Percentiles rank a stretch among this genome's conserved stretches.
Conservation (phyloP, 2,797 vertebrate species). For the Scyliorhinus canicula region DNA sequence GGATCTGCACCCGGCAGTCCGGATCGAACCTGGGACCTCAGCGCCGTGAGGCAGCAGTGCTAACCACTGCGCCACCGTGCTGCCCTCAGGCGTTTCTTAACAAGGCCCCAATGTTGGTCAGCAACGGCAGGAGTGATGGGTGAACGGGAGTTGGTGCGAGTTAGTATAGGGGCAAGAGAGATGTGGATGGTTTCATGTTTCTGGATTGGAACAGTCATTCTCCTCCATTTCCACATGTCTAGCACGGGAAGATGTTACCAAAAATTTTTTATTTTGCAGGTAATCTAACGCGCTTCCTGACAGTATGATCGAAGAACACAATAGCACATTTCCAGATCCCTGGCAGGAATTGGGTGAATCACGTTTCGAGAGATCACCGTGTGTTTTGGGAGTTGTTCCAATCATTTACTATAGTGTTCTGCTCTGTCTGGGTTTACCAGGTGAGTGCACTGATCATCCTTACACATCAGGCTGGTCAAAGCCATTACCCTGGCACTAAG, state of each 20-base stretch:
- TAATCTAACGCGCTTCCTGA: constrained; percentile 43
- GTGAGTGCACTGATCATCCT: constrained; percentile 53
- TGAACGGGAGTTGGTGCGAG: neutral
- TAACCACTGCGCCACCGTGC: too few species aligned
- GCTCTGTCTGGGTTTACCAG: constrained; percentile 82
- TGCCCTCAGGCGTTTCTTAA: neutral
- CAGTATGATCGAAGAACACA: constrained; percentile 59
- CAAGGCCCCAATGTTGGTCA: too few species aligned
- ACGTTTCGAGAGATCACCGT: constrained; percentile 63
- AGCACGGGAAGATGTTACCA: neutral
- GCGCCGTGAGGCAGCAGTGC: too few species aligned
- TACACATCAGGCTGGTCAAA: neutral
- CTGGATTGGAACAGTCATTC: neutral
- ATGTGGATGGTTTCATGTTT: neutral
- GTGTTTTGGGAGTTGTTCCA: constrained; percentile 70
- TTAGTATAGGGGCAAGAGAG: neutral
- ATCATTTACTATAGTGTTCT: constrained; percentile 81
- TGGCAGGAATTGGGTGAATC: constrained; percentile 46
- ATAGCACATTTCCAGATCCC: constrained; percentile 51
- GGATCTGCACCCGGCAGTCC: too few species aligned
- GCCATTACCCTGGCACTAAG: neutral
- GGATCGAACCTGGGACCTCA: too few species aligned
- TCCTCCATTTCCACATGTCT: neutral
- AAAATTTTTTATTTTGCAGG: neutral
- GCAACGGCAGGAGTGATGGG: neutral